phyloP scores from a whole-genome alignment of 2,113 vertebrate species.

The Synodontis membranacea region DNA sequence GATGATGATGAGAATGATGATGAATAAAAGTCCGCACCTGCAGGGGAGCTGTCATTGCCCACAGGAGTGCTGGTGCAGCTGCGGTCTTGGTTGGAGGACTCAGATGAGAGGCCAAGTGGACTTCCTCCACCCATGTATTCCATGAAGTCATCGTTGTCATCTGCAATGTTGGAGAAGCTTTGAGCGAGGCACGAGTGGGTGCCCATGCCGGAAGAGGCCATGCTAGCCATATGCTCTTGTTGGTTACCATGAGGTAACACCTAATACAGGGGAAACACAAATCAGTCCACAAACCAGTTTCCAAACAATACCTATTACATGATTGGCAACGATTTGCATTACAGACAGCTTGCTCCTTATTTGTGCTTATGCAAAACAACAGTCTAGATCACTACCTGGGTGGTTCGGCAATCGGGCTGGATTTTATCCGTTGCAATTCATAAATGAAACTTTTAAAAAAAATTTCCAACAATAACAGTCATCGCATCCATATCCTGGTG shows the following conservation, averaged over 20 bases:
- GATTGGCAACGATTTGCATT: background rate
- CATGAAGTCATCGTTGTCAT: slow-evolving; percentile 91
- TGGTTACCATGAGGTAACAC: slow-evolving; percentile 71
- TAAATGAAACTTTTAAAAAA: background rate
- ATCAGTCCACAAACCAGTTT: background rate
- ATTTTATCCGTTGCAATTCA: background rate
- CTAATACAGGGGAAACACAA: slow-evolving; percentile 55
- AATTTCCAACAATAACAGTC: background rate
- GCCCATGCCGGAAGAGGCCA: slow-evolving; percentile 66
- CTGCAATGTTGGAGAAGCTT: slow-evolving; percentile 76
- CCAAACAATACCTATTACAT: background rate
- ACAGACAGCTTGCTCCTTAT: background rate
- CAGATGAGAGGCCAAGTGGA: slow-evolving; percentile 88
- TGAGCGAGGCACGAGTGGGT: slow-evolving; percentile 68
- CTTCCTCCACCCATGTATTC: slow-evolving; percentile 89
- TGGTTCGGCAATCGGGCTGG: background rate
- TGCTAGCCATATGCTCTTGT: slow-evolving; percentile 67
- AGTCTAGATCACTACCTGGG: no score
- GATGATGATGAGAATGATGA: background rate
- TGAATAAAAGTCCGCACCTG: slow-evolving; percentile 75
- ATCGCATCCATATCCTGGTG: background rate
- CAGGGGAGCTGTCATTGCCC: slow-evolving; percentile 89
- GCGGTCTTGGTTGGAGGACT: slow-evolving; percentile 95
- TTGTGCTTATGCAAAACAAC: background rate
- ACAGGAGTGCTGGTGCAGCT: slow-evolving; percentile 98